Evolutionary conservation across 2,888 invertebrate species (phyloP).

Genomic region (Hyles lineata): DNA sequence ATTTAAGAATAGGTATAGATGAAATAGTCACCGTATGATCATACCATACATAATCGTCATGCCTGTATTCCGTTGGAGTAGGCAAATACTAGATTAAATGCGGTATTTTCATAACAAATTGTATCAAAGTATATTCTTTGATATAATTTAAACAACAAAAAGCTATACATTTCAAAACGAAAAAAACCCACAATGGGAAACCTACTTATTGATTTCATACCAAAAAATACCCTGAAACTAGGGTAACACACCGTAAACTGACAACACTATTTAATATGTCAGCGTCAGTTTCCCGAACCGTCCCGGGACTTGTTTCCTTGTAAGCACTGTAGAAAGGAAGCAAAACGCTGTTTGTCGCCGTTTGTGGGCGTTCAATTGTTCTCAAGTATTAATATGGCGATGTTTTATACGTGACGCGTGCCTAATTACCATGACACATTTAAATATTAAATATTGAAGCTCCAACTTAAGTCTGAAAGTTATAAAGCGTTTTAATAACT

Average conservation of each 20-base stretch:
- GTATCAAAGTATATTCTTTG: too few species aligned
- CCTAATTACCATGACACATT: background rate
- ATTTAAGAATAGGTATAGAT: background rate
- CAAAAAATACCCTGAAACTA: background rate
- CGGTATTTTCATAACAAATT: too few species aligned
- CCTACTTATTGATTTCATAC: background rate
- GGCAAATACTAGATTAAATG: too few species aligned
- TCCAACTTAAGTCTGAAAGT: conserved; percentile 3
- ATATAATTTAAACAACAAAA: too few species aligned
- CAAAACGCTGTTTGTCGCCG: background rate
- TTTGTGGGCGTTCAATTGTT: conserved; percentile 3
- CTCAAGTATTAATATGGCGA: background rate
- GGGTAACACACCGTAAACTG: background rate
- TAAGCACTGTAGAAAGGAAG: background rate
- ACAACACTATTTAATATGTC: background rate
- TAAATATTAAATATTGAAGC: background rate
- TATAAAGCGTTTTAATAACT: background rate
- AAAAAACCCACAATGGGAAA: too few species aligned
- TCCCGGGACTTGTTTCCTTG: background rate
- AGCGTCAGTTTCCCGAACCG: background rate
- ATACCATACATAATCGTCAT: too few species aligned
- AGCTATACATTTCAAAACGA: too few species aligned
- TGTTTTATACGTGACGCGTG: background rate
- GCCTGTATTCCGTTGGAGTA: background rate
- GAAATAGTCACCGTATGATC: background rate